Percentiles rank a stretch among this genome's conserved stretches.
These are phyloP conservation scores for Drosophila histrio DNA, from an alignment of 2,888 invertebrate species.

Conservation along the genomic window DNA sequence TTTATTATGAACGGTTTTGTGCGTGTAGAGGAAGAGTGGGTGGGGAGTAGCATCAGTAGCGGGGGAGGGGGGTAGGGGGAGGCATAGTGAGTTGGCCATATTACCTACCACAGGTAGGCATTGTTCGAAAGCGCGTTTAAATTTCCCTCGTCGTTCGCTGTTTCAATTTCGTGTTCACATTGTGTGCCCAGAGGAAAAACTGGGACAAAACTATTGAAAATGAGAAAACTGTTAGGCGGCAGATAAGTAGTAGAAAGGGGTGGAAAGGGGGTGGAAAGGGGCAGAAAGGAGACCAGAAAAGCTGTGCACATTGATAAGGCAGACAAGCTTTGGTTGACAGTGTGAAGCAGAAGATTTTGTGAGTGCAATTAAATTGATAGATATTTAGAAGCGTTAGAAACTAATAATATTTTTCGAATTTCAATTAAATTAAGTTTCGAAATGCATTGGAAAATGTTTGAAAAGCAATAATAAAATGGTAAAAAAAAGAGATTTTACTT, in stretches of 20 bases:
- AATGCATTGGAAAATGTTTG: background rate
- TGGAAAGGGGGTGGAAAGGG: background rate
- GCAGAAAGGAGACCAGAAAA: background rate
- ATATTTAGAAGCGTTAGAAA: background rate
- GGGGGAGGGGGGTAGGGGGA: background rate
- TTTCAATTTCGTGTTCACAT: slow-evolving; percentile 57
- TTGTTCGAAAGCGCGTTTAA: slow-evolving; percentile 49
- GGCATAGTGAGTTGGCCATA: slow-evolving; percentile 8
- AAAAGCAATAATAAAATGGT: too few species aligned
- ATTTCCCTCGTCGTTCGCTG: slow-evolving; percentile 51
- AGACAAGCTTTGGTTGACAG: background rate
- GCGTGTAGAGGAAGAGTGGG: slow-evolving; percentile 47
- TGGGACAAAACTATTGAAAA: slow-evolving; percentile 35
- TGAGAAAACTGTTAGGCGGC: background rate
- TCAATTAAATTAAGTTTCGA: background rate
- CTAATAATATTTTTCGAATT: slow-evolving; percentile 7
- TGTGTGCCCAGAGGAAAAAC: too few species aligned
- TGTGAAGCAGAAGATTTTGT: background rate
- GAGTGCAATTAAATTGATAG: slow-evolving; percentile 8
- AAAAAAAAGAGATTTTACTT: too few species aligned
- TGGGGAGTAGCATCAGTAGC: background rate
- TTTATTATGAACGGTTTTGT: slow-evolving; percentile 78
- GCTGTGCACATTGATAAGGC: slow-evolving; percentile 6
- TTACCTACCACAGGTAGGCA: slow-evolving; percentile 57
- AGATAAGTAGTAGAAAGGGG: background rate